Base-by-base conservation (phyloP, 1,140 invertebrate genomes). In the Meteorus sp. region DNA sequence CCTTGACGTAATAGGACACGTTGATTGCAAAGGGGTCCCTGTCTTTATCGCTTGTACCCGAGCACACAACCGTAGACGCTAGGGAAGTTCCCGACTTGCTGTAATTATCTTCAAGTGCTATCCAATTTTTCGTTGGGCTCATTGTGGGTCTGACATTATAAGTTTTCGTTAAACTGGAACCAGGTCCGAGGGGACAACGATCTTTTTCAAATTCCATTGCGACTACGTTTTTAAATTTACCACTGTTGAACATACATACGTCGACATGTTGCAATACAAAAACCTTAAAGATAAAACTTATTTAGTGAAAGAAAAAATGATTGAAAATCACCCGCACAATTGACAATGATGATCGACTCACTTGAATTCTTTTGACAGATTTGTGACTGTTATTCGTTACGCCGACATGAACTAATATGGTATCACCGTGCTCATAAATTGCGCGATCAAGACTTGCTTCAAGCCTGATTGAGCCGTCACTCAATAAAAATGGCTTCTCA, bases 231-330 rank as follows among this genome's bases (percentile, higher is more conserved):
- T 99, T 99, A 80, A 99, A 99, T 79, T 97, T 97, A 0, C 97
- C 97, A 66, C 97, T 98, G 53, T 94, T 97, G 80, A 99, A 99
- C 86, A 99, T 95, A 78, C 96, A 98, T 0, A 99, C 97, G 73
- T 99, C 97, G 3, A 98, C 96, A 78, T 97, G 92, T 81, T 99
- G 97, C 3, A 97, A 89, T 37, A 97, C 89, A 61, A 92, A 85
- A 11, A 90, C 85, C 92, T 93, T 75, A 0, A 75, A 74, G 13
- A 6, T 50, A 54, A 35, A 7, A 53, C 41, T 7, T 37, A 25
- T 44, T 45, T 11, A 25, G 3, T 48, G 4, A n/a, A n/a, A n/a
- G n/a, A n/a, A n/a, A n/a, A n/a, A n/a, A n/a, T n/a, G n/a, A n/a
- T n/a, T n/a, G n/a, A n/a, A n/a, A n/a, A n/a, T n/a, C n/a, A n/a